Percentiles rank a stretch among this genome's conserved stretches.
These are phyloP conservation scores for Aphidius ervi DNA, from an alignment of 1,140 invertebrate genomes.

Conservation along the genomic window DNA sequence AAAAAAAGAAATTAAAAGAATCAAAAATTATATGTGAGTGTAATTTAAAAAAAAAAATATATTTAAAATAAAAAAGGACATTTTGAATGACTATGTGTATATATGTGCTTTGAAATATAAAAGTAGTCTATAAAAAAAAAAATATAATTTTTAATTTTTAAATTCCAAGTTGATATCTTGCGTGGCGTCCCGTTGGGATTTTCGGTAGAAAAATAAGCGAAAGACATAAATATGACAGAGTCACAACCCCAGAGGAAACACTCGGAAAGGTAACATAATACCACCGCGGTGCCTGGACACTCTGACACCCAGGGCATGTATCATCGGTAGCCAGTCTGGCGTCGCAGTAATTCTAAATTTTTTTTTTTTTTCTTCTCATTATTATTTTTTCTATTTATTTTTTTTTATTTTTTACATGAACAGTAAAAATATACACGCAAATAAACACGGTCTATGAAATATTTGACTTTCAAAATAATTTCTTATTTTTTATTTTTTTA, in stretches of 20 bases:
- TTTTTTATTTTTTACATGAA: background rate
- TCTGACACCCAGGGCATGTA: constrained; percentile 27
- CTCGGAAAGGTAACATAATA: constrained; percentile 28
- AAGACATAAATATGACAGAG: constrained; percentile 30
- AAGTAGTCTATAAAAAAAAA: constrained; percentile 16
- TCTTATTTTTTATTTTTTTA: background rate
- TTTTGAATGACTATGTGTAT: too few relatives aligned
- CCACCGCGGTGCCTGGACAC: constrained; percentile 23
- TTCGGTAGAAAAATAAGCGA: constrained; percentile 23
- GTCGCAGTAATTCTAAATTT: constrained; percentile 25
- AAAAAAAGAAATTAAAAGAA: too few relatives aligned
- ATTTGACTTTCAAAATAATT: too few relatives aligned
- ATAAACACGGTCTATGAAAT: background rate
- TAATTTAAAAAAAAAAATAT: too few relatives aligned
- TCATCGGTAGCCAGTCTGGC: constrained; percentile 28
- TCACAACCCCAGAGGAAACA: constrained; percentile 23
- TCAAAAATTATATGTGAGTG: too few relatives aligned
- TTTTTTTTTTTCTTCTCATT: constrained; percentile 15
- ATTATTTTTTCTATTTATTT: constrained; percentile 5
- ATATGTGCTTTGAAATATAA: background rate
- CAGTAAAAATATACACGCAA: background rate
- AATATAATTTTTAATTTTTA: background rate
- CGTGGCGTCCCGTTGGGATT: constrained; percentile 23
- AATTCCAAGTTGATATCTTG: constrained; percentile 11
- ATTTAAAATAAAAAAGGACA: too few relatives aligned